Evolutionary conservation across 2,797 vertebrate genomes (phyloP).

Genomic region (Spatula versicolor): DNA sequence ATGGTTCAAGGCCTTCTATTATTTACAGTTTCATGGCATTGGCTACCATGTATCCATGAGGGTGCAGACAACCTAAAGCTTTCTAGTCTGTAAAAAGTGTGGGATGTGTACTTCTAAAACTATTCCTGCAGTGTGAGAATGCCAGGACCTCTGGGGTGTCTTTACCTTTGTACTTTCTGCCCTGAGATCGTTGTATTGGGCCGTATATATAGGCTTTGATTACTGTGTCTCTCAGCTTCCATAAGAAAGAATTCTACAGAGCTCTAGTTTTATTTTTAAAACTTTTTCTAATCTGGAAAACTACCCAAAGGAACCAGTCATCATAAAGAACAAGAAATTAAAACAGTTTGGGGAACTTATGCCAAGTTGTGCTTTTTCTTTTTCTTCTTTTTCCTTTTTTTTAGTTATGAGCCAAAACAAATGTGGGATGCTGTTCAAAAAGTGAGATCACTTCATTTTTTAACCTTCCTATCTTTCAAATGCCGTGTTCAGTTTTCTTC

Average conservation of each 20-base stretch:
- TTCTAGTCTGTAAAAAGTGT: background rate
- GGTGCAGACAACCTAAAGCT: background rate
- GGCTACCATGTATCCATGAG: background rate
- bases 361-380: background rate
- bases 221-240: background rate
- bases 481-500: background rate
- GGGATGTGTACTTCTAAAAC: background rate
- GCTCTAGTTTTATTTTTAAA: background rate
- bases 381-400: background rate
- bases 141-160: background rate
- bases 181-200: background rate
- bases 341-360: background rate
- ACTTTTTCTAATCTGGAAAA: background rate
- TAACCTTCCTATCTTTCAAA: slow-evolving; percentile 17
- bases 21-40: background rate
- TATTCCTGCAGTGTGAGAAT: background rate
- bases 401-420: background rate
- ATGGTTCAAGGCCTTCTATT: background rate
- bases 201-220: background rate
- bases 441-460: slow-evolving; percentile 9
- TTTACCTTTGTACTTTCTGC: background rate
- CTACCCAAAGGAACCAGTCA: background rate
- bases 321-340: background rate
- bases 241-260: background rate
- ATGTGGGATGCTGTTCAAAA: background rate